A percentile compares a stretch with the other conserved stretches of the same genome.
phyloP scores from a whole-genome alignment of 2,888 invertebrate species.

The Apamea epomidion region DNA sequence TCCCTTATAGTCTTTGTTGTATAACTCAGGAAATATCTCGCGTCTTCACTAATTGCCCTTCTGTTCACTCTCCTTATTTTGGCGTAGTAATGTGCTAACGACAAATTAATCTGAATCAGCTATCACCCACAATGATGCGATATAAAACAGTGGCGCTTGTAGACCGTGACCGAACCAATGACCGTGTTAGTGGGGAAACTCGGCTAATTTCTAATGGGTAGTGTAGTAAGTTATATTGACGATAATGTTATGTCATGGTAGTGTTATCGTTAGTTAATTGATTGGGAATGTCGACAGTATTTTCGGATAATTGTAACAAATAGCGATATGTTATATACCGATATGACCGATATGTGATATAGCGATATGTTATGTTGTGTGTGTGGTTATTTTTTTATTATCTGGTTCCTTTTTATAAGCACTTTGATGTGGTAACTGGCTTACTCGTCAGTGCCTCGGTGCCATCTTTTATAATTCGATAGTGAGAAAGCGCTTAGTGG shows the following conservation, averaged over 20 bases:
- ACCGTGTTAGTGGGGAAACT: constrained; percentile 55
- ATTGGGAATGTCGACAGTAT: not conserved
- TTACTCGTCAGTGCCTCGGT: not conserved
- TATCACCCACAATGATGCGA: constrained; percentile 58
- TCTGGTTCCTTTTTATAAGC: not conserved
- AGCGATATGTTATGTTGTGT: not conserved
- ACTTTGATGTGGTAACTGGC: not conserved
- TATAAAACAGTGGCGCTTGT: constrained; percentile 40
- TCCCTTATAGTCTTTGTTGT: not conserved
- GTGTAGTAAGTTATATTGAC: constrained; percentile 28
- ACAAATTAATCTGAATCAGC: constrained; percentile 59
- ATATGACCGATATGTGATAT: too few relatives aligned
- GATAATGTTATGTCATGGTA: constrained; percentile 28
- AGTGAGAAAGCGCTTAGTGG: not conserved
- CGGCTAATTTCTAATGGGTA: constrained; percentile 51
- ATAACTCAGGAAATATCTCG: not conserved
- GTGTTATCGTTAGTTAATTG: constrained; percentile 15
- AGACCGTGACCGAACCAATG: constrained; percentile 58
- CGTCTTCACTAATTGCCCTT: constrained; percentile 3
- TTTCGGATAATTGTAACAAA: not conserved
- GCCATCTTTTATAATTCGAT: not conserved
- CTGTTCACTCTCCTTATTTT: not conserved
- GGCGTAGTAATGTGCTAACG: constrained; percentile 11
- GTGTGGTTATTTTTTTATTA: not conserved
- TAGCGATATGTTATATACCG: not conserved